Evolutionary conservation across 92 coral and sea anemone genomes (phyloP).

Genomic region (Blastomussa wellsi): DNA sequence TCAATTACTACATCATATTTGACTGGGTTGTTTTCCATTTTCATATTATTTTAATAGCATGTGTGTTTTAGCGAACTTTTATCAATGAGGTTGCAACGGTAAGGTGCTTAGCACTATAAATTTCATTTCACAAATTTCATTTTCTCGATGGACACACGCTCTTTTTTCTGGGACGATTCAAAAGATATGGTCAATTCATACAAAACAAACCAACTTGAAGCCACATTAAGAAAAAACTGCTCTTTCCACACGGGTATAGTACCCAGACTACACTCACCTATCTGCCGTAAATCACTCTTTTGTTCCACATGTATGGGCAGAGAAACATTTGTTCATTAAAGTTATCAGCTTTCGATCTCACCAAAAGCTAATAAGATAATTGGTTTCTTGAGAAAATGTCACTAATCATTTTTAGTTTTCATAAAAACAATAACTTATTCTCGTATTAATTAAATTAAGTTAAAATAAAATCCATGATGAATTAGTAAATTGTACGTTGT

Average conservation of each 20-base stretch:
- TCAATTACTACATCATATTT: no score
- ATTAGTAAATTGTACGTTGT: not conserved
- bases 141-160: not conserved
- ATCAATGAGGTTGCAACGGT: no score
- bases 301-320: not conserved
- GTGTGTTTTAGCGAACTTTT: no score
- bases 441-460: not conserved
- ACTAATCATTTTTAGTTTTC: not conserved
- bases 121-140: no score
- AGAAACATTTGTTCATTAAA: not conserved
- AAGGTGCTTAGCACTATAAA: no score
- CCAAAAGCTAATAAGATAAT: not conserved
- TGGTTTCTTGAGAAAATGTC: not conserved
- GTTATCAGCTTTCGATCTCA: not conserved
- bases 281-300: not conserved
- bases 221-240: not conserved
- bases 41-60: no score
- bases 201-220: not conserved
- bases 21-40: no score
- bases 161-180: no score
- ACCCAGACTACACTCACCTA: not conserved
- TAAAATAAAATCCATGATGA: constrained; percentile 3
- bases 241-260: not conserved
- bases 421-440: constrained; percentile 14
- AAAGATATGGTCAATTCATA: no score